Evolutionary conservation across 1,140 invertebrate genomes (phyloP), one percentile per base, ranked within the genome.

Genomic region (Glossosoma conforme): DNA sequence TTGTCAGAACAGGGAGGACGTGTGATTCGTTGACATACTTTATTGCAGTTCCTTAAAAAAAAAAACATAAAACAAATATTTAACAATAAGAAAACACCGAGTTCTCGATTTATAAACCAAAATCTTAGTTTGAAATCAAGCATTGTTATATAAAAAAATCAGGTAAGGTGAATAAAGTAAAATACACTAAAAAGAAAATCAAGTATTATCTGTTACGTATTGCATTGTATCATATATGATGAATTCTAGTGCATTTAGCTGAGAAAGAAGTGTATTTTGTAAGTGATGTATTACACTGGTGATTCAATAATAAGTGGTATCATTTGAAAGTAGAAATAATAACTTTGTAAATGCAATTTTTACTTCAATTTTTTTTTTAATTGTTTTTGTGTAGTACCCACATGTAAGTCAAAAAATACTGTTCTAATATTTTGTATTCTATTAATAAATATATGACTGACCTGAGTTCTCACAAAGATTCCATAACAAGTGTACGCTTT

Each of bases 401-500:
- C 25, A 6, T 6, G 25, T 28, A 6, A 6, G n/a, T 14, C 5
- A 36, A 8, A 14, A 14, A 8, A 8, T 5, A 36, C 24, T 28
- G 33, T 14, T 5, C 14, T 9, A 9, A 36, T 5, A 36, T 14
- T 36, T 10, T 9, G 5, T 9, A 36, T 36, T 9, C 5, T 9
- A 36, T 36, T 9, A 6, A 9, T 8, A 36, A 36, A 9, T 9
- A 36, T 5, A 9, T 36, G 8, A 54, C 37, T 62, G 65, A 69
- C 69, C 67, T 61, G 67, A 73, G 60, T 76, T 78, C 62, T 81
- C 79, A 66, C 84, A 87, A 18, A 89, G 65, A 62, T 84, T 85
- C 73, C 82, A 79, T 1, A 89, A 61, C 19, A 87, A 68, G 62
- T 81, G 78, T 1, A 82, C 71, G 48, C 75, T 78, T 59, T 87